A percentile compares a stretch with the other conserved stretches of the same genome.
Evolutionary conservation across 2,888 invertebrate genomes (phyloP).

Genomic region (Hermodice carunculata): DNA sequence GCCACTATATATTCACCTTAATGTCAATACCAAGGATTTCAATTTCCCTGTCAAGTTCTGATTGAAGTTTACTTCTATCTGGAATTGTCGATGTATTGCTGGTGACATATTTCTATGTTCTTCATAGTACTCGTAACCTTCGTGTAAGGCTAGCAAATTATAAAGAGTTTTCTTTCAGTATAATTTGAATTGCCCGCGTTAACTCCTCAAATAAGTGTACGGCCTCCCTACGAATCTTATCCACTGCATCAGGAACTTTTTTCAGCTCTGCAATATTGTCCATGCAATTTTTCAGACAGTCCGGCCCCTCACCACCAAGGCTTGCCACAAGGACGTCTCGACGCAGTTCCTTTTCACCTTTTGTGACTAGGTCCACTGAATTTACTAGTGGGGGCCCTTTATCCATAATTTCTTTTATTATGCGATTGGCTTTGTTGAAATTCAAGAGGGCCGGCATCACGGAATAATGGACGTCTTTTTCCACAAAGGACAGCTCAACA

Average conservation of each 20-base stretch:
- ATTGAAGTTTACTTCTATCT: no score
- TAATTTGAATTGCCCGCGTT: no score
- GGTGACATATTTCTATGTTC: no score
- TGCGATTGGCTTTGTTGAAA: slow-evolving; percentile 23
- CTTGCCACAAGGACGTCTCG: slow-evolving; percentile 23
- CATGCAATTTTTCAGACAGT: slow-evolving; percentile 17
- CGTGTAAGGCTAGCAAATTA: no score
- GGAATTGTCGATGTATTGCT: no score
- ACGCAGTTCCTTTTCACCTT: slow-evolving; percentile 9
- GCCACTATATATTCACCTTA: no score
- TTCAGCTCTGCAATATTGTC: slow-evolving; percentile 10
- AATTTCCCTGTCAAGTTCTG: no score
- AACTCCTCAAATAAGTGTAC: slow-evolving; percentile 5
- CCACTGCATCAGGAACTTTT: slow-evolving; percentile 1
- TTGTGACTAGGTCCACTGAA: slow-evolving; percentile 6
- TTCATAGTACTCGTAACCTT: no score
- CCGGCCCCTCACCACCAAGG: slow-evolving; percentile 11
- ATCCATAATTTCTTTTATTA: slow-evolving; percentile 22
- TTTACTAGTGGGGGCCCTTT: slow-evolving; percentile 11
- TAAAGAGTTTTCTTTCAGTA: no score
- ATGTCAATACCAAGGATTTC: no score
- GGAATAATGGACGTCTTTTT: background rate
- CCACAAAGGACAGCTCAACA: slow-evolving; percentile 14
- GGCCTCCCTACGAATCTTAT: slow-evolving; percentile 3
- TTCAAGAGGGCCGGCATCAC: slow-evolving; percentile 5